Conservation (phyloP, 2,797 vertebrate genomes). For the Urophycis tenuis region DNA sequence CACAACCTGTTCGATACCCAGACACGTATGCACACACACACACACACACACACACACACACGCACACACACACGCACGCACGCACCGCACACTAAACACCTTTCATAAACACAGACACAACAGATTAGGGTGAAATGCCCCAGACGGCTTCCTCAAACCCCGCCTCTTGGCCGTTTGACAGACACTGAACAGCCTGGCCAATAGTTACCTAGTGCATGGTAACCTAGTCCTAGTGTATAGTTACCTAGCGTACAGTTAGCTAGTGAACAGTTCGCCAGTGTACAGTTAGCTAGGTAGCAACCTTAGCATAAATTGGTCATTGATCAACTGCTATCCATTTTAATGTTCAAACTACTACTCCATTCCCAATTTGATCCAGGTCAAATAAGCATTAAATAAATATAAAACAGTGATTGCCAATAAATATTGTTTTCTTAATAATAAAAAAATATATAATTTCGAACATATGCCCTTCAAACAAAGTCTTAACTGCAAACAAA, state of each 20-base stretch:
- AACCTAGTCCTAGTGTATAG: not conserved
- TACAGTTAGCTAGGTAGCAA: not conserved
- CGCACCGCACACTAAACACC: slow-evolving; percentile 3
- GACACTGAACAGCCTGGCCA: slow-evolving; percentile 25
- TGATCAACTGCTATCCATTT: too few species aligned
- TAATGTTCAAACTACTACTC: too few species aligned
- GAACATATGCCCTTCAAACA: too few species aligned
- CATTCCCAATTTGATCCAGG: too few species aligned
- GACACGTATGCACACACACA: slow-evolving; percentile 1
- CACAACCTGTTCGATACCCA: slow-evolving; percentile 25
- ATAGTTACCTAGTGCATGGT: not conserved
- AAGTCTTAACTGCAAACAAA: too few species aligned
- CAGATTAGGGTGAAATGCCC: slow-evolving; percentile 51
- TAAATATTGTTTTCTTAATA: too few species aligned
- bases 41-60: slow-evolving; percentile 5
- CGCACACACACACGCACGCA: not conserved
- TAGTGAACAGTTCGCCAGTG: not conserved
- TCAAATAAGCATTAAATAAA: too few species aligned
- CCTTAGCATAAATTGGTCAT: not conserved
- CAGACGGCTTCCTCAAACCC: slow-evolving; percentile 52
- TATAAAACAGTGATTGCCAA: too few species aligned
- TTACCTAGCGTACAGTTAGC: not conserved
- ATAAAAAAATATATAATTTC: too few species aligned
- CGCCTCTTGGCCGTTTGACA: slow-evolving; percentile 25
- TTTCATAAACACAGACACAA: slow-evolving; percentile 60